Percentiles rank a stretch among this genome's conserved stretches.
These are phyloP conservation scores for Pocillopora meandrina DNA, from an alignment of 92 coral and sea anemone species.

Conservation along the genomic window DNA sequence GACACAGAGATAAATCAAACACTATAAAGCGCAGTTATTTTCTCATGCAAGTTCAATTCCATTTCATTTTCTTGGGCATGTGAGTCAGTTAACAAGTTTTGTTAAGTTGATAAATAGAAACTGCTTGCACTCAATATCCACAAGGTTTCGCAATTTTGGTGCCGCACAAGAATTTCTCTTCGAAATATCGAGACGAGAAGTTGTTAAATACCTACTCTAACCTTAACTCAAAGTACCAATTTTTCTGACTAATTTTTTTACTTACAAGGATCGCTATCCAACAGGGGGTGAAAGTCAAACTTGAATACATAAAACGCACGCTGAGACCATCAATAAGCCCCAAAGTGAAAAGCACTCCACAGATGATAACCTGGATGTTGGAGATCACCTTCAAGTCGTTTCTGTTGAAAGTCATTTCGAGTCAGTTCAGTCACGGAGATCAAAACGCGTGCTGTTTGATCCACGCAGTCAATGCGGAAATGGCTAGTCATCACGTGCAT, in stretches of 20 bases:
- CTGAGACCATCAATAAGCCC: constrained; percentile 10
- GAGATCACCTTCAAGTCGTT: neutral
- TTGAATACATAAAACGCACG: neutral
- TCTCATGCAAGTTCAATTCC: too few relatives aligned
- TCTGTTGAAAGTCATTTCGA: neutral
- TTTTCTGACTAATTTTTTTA: neutral
- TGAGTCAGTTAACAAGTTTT: too few relatives aligned
- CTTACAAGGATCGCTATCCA: constrained; percentile 21
- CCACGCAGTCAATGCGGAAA: too few relatives aligned
- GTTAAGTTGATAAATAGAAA: too few relatives aligned
- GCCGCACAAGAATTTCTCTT: too few relatives aligned
- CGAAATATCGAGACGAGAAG: neutral
- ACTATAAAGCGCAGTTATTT: too few relatives aligned
- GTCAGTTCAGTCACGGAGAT: neutral
- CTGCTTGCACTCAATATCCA: too few relatives aligned
- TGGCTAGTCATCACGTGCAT: too few relatives aligned
- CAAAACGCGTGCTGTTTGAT: too few relatives aligned
- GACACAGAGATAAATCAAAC: too few relatives aligned
- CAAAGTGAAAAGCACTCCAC: neutral
- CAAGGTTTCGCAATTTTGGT: too few relatives aligned
- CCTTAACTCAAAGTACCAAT: neutral
- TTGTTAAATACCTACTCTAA: neutral
- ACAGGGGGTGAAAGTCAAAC: constrained; percentile 3
- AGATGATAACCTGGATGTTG: neutral
- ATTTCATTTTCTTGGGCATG: too few relatives aligned